These are phyloP conservation scores for Rhyacophila brunnea DNA, from an alignment of 1,140 invertebrate genomes.

Conservation along the genomic window DNA sequence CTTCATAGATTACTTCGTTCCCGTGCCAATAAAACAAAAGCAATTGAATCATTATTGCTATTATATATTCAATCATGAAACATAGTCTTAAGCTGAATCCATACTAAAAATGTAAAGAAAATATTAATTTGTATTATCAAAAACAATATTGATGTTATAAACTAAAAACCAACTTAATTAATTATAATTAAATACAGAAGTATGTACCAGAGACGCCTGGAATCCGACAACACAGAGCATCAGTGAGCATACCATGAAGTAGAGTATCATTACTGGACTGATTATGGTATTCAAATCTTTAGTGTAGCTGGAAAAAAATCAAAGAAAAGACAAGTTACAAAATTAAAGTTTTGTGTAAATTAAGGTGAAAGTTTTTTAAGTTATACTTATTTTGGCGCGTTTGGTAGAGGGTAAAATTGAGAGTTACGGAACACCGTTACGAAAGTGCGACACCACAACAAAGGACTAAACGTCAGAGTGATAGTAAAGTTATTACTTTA, in stretches of 20 bases:
- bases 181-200: no score
- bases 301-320: constrained; percentile 39
- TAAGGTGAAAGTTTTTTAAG: no score
- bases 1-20: constrained; percentile 40
- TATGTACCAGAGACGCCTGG: constrained; percentile 40
- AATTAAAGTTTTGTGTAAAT: no score
- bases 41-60: constrained; percentile 39
- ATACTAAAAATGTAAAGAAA: constrained; percentile 27
- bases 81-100: constrained; percentile 38
- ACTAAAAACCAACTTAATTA: constrained; percentile 9
- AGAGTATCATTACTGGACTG: constrained; percentile 40
- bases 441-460: no score
- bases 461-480: no score
- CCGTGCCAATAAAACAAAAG: constrained; percentile 44
- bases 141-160: no score
- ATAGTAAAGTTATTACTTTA: no score
- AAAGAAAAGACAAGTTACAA: no score
- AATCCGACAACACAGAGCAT: constrained; percentile 42
- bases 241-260: constrained; percentile 40
- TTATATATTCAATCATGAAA: constrained; percentile 40
- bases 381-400: no score
- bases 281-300: constrained; percentile 35
- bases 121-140: not conserved
- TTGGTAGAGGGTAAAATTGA: no score
- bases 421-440: no score